phyloP scores from a whole-genome alignment of 2,113 vertebrate genomes.

The Oryzias woworae region DNA sequence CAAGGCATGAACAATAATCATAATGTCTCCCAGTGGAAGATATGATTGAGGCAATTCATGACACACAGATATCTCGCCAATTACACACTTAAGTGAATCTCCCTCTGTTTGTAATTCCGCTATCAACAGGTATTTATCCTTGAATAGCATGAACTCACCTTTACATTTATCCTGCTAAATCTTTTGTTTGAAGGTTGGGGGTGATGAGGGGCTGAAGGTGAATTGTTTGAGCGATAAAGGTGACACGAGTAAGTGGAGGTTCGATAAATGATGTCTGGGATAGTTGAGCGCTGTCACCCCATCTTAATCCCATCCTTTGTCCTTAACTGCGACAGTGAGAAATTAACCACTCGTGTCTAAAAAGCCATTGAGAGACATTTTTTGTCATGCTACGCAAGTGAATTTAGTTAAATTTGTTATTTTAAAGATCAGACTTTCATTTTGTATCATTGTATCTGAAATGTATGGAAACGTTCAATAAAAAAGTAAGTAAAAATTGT shows the following conservation, averaged over 20 bases:
- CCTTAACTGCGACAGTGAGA: neutral
- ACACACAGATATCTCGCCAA: constrained; percentile 8
- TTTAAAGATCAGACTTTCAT: too few species aligned
- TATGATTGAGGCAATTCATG: constrained; percentile 14
- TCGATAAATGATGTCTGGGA: constrained; percentile 8
- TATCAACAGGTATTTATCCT: constrained; percentile 11
- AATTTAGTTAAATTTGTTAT: too few species aligned
- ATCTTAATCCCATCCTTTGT: constrained; percentile 8
- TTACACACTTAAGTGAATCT: constrained; percentile 18
- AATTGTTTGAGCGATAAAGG: constrained; percentile 1
- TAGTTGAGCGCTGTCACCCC: neutral
- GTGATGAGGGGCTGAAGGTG: constrained; percentile 17
- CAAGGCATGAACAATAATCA: constrained; percentile 6
- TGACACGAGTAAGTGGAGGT: neutral
- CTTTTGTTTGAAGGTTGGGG: constrained; percentile 1
- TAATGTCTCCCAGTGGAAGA: constrained; percentile 8
- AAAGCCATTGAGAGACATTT: too few species aligned
- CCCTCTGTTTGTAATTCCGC: constrained; percentile 21
- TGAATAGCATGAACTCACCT: neutral
- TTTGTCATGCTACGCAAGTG: too few species aligned
- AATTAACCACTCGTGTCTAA: neutral
- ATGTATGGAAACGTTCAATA: too few species aligned
- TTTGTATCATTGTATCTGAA: too few species aligned
- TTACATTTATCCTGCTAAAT: constrained; percentile 26
- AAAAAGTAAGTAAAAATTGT: too few species aligned